phyloP scores from a whole-genome alignment of 2,113 vertebrate genomes.

The Corythoichthys intestinalis region DNA sequence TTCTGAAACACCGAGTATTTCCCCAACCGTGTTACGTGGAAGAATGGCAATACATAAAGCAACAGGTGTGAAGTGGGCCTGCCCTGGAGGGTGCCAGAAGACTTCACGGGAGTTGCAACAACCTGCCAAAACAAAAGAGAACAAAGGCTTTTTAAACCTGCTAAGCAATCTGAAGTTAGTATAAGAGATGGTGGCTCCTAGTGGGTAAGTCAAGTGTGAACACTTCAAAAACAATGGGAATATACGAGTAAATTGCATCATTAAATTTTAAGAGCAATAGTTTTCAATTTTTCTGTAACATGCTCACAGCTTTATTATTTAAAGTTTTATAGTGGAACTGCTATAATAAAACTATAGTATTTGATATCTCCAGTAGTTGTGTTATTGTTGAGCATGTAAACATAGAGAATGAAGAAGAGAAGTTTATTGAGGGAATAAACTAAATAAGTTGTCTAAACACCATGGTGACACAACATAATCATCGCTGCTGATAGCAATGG shows the following conservation, averaged over 20 bases:
- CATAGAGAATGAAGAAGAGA: not conserved
- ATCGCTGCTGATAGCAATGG: not conserved
- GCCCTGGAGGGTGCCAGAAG: not conserved
- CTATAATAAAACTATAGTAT: not conserved
- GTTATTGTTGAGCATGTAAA: constrained; percentile 1
- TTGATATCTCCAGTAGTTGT: not conserved
- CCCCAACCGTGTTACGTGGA: not conserved
- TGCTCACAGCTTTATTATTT: not conserved
- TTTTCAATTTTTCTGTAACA: not conserved
- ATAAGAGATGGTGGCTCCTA: not conserved
- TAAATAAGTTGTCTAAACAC: not conserved
- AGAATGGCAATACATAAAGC: not conserved
- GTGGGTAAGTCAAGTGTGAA: not conserved
- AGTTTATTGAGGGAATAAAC: not conserved
- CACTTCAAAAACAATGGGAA: not conserved
- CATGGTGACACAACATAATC: not conserved
- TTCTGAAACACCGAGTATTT: not conserved
- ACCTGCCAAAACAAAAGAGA: not conserved
- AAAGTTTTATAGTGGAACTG: not conserved
- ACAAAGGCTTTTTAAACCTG: not conserved
- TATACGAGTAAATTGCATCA: not conserved
- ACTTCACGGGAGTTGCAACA: not conserved
- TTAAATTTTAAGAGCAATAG: not conserved
- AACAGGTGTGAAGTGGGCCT: not conserved
- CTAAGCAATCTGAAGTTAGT: not conserved